These are phyloP conservation scores for Psilopogon haemacephalus DNA, from an alignment of 2,113 vertebrate genomes.

Conservation along the genomic window DNA sequence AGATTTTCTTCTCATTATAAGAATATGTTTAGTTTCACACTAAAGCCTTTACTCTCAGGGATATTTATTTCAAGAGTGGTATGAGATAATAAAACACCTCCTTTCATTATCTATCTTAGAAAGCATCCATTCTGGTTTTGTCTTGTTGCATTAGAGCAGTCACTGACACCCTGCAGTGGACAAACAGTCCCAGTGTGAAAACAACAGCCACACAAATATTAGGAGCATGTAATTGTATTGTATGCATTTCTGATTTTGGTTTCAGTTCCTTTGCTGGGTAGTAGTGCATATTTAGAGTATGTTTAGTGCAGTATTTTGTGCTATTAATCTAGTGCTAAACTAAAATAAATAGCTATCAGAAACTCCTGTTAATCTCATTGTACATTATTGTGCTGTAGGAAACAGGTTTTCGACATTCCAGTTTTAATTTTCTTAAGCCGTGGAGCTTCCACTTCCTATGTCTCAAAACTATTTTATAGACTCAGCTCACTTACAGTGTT, in stretches of 20 bases:
- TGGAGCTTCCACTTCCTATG: not conserved
- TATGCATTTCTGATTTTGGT: not conserved
- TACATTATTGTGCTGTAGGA: not conserved
- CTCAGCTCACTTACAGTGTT: not conserved
- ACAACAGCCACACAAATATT: not conserved
- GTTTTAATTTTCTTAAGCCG: constrained; percentile 8
- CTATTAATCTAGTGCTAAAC: not conserved
- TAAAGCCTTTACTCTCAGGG: not conserved
- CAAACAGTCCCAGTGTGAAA: not conserved
- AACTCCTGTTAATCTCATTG: not conserved
- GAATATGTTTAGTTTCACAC: not conserved
- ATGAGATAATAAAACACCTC: not conserved
- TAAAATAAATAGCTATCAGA: not conserved
- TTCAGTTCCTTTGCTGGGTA: not conserved
- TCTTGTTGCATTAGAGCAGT: not conserved
- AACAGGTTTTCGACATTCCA: not conserved
- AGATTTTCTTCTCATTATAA: not conserved
- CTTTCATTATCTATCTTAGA: constrained; percentile 6
- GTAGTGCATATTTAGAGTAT: not conserved
- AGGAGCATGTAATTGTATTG: not conserved
- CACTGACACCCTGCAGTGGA: not conserved
- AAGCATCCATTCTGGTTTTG: not conserved
- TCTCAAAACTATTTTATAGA: not conserved
- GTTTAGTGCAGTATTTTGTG: not conserved
- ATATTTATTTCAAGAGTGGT: not conserved